Conservation (phyloP, 1,140 invertebrate species). For the Caenorhabditis tropicalis region DNA sequence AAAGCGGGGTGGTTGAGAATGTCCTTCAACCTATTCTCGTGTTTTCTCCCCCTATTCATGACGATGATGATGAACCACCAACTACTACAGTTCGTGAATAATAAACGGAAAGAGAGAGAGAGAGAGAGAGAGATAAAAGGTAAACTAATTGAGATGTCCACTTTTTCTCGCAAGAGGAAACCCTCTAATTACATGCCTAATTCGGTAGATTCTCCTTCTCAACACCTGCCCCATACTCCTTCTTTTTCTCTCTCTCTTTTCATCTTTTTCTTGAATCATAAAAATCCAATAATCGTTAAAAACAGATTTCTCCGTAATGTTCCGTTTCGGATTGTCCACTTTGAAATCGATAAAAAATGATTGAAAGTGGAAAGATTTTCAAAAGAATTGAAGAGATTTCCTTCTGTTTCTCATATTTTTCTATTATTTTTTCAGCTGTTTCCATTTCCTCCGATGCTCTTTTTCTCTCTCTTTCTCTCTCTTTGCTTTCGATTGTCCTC, state of each 20-base stretch:
- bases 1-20: slow-evolving; percentile 12
- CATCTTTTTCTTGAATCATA: neutral
- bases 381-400: neutral
- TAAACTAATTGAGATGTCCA: slow-evolving; percentile 44
- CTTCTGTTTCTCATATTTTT: neutral
- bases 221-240: neutral
- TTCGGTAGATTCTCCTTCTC: slow-evolving; percentile 28
- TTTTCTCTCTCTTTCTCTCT: neutral
- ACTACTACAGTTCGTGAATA: neutral
- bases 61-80: slow-evolving; percentile 22
- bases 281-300: slow-evolving; percentile 37
- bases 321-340: neutral
- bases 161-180: neutral
- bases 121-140: neutral
- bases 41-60: neutral
- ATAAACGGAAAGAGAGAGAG: no score
- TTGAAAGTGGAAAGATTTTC: neutral
- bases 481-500: no score
- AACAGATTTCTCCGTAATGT: neutral
- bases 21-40: slow-evolving; percentile 24
- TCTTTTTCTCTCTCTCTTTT: neutral
- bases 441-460: neutral
- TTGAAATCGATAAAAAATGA: neutral
- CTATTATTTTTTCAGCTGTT: neutral
- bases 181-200: slow-evolving; percentile 39